Evolutionary conservation across 2,113 vertebrate species (phyloP).

Genomic region (Corythaeola cristata): DNA sequence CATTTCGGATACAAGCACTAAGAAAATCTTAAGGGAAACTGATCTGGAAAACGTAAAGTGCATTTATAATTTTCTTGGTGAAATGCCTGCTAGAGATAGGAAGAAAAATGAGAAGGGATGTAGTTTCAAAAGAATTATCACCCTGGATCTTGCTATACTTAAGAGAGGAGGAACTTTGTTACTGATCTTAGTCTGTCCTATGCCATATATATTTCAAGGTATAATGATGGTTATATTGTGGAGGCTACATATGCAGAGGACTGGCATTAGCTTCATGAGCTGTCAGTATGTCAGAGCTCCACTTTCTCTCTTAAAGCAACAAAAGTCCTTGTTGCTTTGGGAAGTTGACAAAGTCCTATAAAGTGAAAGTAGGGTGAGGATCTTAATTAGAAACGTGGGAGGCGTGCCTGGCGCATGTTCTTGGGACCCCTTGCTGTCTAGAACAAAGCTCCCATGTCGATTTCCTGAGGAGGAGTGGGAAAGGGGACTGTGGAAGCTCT

Average conservation of each 20-base stretch:
- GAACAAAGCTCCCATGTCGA: not conserved
- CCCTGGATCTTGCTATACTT: not conserved
- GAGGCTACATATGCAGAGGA: not conserved
- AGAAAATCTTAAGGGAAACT: not conserved
- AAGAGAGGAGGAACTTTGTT: not conserved
- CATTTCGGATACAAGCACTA: not conserved
- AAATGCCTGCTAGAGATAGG: not conserved
- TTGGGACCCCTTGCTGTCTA: not conserved
- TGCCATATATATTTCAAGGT: not conserved
- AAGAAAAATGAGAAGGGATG: not conserved
- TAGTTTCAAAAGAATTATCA: not conserved
- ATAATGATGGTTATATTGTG: not conserved
- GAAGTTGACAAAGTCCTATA: not conserved
- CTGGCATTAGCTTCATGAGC: not conserved
- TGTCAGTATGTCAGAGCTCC: not conserved
- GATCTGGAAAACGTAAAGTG: not conserved
- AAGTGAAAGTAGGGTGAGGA: not conserved
- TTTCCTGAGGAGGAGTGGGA: not conserved
- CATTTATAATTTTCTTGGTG: not conserved
- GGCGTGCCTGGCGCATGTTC: conserved; percentile 18
- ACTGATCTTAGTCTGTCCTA: not conserved
- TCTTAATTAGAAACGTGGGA: conserved; percentile 15
- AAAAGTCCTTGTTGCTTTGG: not conserved
- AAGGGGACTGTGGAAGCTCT: not conserved
- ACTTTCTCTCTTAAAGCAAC: not conserved